Evolutionary conservation across 2,797 vertebrate species (phyloP).

Genomic region (Champsocephalus esox): DNA sequence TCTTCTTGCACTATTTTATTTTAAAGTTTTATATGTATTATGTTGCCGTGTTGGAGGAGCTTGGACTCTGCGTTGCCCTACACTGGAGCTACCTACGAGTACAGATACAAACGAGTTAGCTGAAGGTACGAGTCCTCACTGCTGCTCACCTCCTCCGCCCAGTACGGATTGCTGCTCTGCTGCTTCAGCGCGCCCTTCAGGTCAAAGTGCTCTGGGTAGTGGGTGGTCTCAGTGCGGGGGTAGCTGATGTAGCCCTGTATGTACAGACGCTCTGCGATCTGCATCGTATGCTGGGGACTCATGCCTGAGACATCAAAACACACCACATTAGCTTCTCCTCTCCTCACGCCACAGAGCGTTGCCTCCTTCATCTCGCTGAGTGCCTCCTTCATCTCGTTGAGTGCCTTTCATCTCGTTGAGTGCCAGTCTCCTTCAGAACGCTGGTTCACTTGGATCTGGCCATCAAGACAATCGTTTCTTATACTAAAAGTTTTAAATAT

Average conservation of each 20-base stretch:
- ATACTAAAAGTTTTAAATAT: background rate
- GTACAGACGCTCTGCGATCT: constrained; percentile 96
- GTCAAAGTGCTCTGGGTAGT: constrained; percentile 97
- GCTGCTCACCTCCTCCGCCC: constrained; percentile 90
- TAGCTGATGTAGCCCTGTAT: constrained; percentile 99
- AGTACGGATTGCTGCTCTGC: constrained; percentile 90
- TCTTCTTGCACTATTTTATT: too few relatives aligned
- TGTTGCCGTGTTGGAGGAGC: too few relatives aligned
- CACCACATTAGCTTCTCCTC: background rate
- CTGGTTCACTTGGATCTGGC: background rate
- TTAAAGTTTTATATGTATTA: too few relatives aligned
- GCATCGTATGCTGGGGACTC: constrained; percentile 97
- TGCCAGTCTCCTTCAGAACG: background rate
- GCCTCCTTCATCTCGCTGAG: background rate
- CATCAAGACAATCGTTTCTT: background rate
- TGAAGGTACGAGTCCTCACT: too few relatives aligned
- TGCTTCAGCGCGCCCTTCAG: constrained; percentile 93
- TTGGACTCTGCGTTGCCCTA: too few relatives aligned
- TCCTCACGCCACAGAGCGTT: background rate
- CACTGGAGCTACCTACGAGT: background rate
- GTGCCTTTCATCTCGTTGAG: background rate
- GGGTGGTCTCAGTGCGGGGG: constrained; percentile 98
- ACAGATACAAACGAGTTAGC: background rate
- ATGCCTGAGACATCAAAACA: constrained; percentile 86
- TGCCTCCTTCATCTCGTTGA: background rate